A percentile compares a stretch with the other conserved stretches of the same genome.
These are phyloP conservation scores for Trissonchulus sp. DNA, from an alignment of 2,888 invertebrate genomes.

Conservation along the genomic window DNA sequence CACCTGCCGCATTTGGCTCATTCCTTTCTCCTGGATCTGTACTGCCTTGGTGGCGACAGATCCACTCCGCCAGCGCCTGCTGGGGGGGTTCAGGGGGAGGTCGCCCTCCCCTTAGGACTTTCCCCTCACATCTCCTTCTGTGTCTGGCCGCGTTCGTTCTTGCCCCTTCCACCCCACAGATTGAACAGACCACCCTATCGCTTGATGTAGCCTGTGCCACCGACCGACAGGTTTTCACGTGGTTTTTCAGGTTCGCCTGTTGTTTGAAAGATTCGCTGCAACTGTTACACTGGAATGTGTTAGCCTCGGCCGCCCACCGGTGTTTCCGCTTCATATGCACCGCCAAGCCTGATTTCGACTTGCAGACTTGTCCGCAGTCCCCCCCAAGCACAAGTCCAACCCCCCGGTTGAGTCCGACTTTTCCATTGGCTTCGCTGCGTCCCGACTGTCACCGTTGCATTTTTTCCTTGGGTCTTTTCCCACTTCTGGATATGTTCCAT, in stretches of 20 bases:
- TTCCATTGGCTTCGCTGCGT: constrained; percentile 4
- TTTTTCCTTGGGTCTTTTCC: not conserved
- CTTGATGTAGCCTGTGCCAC: not conserved
- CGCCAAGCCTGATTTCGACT: no score
- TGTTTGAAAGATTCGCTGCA: no score
- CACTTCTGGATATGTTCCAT: constrained; percentile 10
- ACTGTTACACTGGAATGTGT: no score
- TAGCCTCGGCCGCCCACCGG: no score
- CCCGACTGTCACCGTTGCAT: not conserved
- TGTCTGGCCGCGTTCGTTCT: constrained; percentile 6
- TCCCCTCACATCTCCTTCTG: not conserved
- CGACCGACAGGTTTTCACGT: no score
- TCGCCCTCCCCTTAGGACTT: not conserved
- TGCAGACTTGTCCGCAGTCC: no score
- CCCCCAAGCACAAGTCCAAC: no score
- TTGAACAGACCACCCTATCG: not conserved
- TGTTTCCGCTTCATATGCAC: no score
- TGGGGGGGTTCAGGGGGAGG: not conserved
- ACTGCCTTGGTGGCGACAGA: constrained; percentile 4
- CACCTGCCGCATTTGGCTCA: not conserved
- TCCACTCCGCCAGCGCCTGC: not conserved
- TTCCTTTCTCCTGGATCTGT: not conserved
- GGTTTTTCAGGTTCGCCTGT: no score
- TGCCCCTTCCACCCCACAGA: not conserved
- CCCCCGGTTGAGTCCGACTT: no score